Percentiles rank a stretch among this genome's conserved stretches.
These are phyloP conservation scores for Platorchestia sp. DNA, from an alignment of 1,140 invertebrate species.

Conservation along the genomic window DNA sequence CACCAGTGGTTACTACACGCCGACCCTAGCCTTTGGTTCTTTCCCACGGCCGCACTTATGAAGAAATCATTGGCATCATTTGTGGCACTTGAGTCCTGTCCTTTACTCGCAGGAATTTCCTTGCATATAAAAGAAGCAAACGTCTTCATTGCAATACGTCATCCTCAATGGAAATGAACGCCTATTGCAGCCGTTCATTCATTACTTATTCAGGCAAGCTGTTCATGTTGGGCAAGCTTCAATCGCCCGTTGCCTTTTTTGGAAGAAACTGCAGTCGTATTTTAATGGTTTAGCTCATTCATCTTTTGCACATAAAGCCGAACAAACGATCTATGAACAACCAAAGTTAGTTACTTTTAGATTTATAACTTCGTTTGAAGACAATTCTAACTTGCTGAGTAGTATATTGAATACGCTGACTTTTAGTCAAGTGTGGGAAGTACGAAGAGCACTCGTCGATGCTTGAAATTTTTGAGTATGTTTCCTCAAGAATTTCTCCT, in stretches of 20 bases:
- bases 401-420: neutral
- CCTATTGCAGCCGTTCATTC: neutral
- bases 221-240: neutral
- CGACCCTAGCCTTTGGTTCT: neutral
- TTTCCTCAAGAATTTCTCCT: neutral
- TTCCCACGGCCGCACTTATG: constrained; percentile 26
- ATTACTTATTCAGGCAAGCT: neutral
- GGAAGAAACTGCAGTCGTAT: neutral
- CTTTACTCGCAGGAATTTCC: constrained; percentile 17
- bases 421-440: neutral
- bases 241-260: neutral
- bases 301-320: neutral
- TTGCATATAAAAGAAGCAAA: neutral
- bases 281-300: neutral
- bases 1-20: neutral
- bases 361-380: neutral
- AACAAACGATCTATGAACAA: neutral
- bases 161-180: neutral
- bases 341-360: neutral
- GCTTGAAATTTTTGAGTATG: neutral
- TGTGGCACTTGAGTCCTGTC: constrained; percentile 31
- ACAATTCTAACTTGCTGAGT: neutral
- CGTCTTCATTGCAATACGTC: neutral
- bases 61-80: constrained; percentile 53
- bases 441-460: neutral